Evolutionary conservation across 2,888 invertebrate genomes (phyloP), one percentile per base, ranked within the genome.

Genomic region (Melangyna quadrimaculata): DNA sequence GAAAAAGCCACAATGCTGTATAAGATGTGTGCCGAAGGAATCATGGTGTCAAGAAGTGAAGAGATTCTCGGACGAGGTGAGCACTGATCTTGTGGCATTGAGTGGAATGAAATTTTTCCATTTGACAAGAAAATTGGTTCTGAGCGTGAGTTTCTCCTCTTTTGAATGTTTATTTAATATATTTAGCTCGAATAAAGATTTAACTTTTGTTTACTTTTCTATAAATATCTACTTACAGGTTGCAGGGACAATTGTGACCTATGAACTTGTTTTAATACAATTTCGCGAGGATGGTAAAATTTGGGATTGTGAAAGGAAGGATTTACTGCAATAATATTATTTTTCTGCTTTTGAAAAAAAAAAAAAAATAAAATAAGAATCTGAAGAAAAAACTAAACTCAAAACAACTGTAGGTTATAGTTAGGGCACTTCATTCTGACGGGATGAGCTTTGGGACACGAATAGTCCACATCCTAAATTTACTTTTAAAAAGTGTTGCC

Each of bases 191-290:
- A 45, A 45, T 14, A 4, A 22, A 24, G 14, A 1, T 57, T 61
- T 24, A 59, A 14, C 8, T 12, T 24, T n/a, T n/a, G 19, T 35
- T 40, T 55, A 12, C 2, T 24, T 37, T 27, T 45, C 40, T 14
- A 27, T 24, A n/a, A n/a, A n/a, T n/a, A n/a, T 17, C 10, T 48
- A n/a, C n/a, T 19, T 4, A 5, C 6, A 94, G 94, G 93, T 94
- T 17, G 94, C 94, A 27, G 94, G 94, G n/a, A 94, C 94, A 0
- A 94, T 94, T 72, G 93, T 94, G 14, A 94, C 94, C 0, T 94
- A 94, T 87, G 94, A 94, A 89, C 89, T 94, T 59, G 94, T 94
- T 1, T 89, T 94, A 43, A 93, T 94, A 51, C 94, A 94, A 88
- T 94, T 94, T 87, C 93, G 94, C 70, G 92, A 93, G 65, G 91